Evolutionary conservation across 1,140 invertebrate genomes (phyloP), one percentile per base, ranked within the genome.

Genomic region (Drosophila tsacasi): DNA sequence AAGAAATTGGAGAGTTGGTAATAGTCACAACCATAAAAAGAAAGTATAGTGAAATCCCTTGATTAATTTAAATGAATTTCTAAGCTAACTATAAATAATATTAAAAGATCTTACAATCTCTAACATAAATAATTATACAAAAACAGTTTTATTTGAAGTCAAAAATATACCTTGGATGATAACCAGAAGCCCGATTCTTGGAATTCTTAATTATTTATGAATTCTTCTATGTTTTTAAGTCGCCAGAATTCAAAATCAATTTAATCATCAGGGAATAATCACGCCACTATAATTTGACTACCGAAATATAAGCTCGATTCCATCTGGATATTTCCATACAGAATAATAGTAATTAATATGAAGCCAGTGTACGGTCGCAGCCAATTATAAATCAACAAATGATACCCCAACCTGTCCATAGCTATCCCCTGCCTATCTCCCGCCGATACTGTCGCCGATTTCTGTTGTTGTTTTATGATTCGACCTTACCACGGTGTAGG

Each of bases 291-390:
- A 71, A 73, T 59, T 72, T 42, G 68, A 73, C 54, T 73, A 72
- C 67, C 69, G 68, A 73, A 73, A 54, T 66, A 60, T 35, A 50
- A 58, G 52, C 23, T 57, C 25, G 49, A 54, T 40, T 47, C 19
- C 19, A 58, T 67, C 30, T 65, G 49, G 50, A 60, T 55, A 75
- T 81, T 81, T 58, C 55, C 63, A 69, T 64, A 69, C 66, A 65
- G 58, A 75, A 81, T 83, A 68, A 60, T 63, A 74, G 39, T 74
- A 60, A 60, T 79, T 69, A 76, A 75, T 83, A 79, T 58, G 68
- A 40, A 50, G 68, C 25, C 64, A 68, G 50, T 62, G 76, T 58
- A 44, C 27, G 74, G 39, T 57, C 55, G 62, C 72, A 37, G 66
- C 13, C 54, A 83, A 78, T 78, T 83, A 83, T 65, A 79, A 82